Evolutionary conservation across 92 coral and sea anemone species (phyloP), one percentile per base, ranked within the genome.

Genomic region (Zoanthus gigantus): DNA sequence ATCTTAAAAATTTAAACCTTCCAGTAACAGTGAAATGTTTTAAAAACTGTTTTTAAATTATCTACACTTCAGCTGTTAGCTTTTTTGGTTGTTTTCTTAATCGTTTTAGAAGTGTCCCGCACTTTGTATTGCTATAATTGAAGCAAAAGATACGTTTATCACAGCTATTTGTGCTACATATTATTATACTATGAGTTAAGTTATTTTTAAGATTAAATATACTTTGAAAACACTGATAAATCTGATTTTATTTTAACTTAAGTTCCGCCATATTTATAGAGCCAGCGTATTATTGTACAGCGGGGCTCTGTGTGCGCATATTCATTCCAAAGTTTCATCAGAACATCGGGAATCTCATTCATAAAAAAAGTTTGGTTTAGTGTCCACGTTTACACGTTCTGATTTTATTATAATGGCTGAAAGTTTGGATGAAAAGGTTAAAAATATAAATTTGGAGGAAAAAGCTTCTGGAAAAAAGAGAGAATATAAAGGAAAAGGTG

Each of bases 391-490:
- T 65, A 63, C 82, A 54, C 45, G 42, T 63, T 34, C n/a, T 53
- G 1, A 15, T 11, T 77, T 23, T 10, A 53, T 66, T 54, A 44
- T 42, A 66, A 81, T 81, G 85, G 28, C 85, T 67, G 76, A 81
- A 46, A 81, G 67, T 9, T 81, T 81, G 85, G 76, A 81, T 28
- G 85, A 81, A 46, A 66, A 81, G 9, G 63, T 81, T 10, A 7
- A 47, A 17, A 81, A 81, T 42, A 81, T 81, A 63, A 67, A 81
- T 47, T 44, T 81, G 45, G 85, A 81, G 45, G 65, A 81, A 44
- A 81, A 81, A 28, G 61, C 85, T 47, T 73, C 85, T n/a, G 85
- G 85, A 81, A 81, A 81, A 79, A 84, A 84, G 45, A 84, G 75
- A 18, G 80, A 74, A 71, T 71, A 52, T 14, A 84, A 84, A 30